Evolutionary conservation across 2,797 vertebrate genomes (phyloP).

Genomic region (Alouatta caraya): DNA sequence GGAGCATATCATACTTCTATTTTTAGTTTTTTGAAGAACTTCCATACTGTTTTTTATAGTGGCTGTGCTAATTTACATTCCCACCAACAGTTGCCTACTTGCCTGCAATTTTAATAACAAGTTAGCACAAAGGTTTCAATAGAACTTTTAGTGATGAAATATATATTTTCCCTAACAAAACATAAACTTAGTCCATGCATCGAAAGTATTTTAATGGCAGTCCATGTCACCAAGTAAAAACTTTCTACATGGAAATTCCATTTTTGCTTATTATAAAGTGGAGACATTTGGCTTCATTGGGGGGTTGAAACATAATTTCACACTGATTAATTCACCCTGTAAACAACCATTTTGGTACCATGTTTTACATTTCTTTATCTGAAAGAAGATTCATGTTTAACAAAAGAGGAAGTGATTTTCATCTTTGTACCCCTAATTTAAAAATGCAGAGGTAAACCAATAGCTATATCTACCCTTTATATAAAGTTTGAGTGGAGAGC

Average conservation of each 20-base stretch:
- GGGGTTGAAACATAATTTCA: not conserved
- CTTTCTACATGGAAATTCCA: conserved; percentile 30
- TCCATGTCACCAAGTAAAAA: not conserved
- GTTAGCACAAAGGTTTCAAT: conserved; percentile 8
- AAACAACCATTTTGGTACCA: not conserved
- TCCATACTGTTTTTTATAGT: not conserved
- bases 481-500: not conserved
- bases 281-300: not conserved
- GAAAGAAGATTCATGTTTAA: conserved; percentile 21
- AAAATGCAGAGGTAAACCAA: conserved; percentile 50
- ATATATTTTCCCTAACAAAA: not conserved
- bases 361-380: conserved; percentile 38
- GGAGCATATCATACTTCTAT: not conserved
- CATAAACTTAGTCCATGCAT: not conserved
- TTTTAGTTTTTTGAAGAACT: not conserved
- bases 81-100: not conserved
- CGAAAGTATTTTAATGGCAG: conserved; percentile 33
- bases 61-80: not conserved
- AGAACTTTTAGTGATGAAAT: conserved; percentile 10
- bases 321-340: not conserved
- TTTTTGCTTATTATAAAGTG: conserved; percentile 25
- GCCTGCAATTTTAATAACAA: conserved; percentile 33
- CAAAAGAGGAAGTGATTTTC: conserved; percentile 26
- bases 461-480: conserved; percentile 31
- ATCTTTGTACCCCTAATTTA: conserved; percentile 51